Percentiles rank a stretch among this genome's conserved stretches.
These are phyloP conservation scores for Petrophora chlorosata DNA, from an alignment of 2,888 invertebrate genomes.

Conservation along the genomic window DNA sequence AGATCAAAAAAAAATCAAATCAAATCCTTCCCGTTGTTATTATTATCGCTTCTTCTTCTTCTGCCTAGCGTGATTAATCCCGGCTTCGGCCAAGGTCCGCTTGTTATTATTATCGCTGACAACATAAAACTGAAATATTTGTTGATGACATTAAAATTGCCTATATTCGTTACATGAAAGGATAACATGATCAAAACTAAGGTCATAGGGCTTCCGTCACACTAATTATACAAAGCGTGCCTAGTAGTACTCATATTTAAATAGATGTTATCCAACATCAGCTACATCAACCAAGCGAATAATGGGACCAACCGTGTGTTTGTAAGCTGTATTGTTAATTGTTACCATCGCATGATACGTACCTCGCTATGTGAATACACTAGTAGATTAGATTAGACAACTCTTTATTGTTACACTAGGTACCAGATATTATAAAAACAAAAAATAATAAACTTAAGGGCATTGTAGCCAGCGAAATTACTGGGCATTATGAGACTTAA, in stretches of 20 bases:
- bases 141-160: neutral
- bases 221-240: slow-evolving; percentile 42
- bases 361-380: neutral
- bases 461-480: too few relatives aligned
- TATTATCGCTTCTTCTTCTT: too few relatives aligned
- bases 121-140: neutral
- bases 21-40: too few relatives aligned
- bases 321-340: slow-evolving; percentile 49
- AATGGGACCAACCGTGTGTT: slow-evolving; percentile 60
- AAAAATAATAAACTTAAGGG: too few relatives aligned
- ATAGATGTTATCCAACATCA: slow-evolving; percentile 59
- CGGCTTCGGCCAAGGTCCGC: too few relatives aligned
- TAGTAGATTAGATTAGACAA: neutral
- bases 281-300: slow-evolving; percentile 59
- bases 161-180: neutral
- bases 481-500: too few relatives aligned
- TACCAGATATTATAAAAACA: neutral
- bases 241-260: neutral
- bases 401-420: neutral
- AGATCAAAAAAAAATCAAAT: too few relatives aligned
- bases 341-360: slow-evolving; percentile 18
- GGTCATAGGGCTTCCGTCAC: slow-evolving; percentile 59
- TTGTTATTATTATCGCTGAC: too few relatives aligned
- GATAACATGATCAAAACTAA: slow-evolving; percentile 36
- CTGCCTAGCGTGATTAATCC: too few relatives aligned